These are phyloP conservation scores for Myiothlypis chrysogaster DNA, from an alignment of 2,797 vertebrate species.

Conservation along the genomic window DNA sequence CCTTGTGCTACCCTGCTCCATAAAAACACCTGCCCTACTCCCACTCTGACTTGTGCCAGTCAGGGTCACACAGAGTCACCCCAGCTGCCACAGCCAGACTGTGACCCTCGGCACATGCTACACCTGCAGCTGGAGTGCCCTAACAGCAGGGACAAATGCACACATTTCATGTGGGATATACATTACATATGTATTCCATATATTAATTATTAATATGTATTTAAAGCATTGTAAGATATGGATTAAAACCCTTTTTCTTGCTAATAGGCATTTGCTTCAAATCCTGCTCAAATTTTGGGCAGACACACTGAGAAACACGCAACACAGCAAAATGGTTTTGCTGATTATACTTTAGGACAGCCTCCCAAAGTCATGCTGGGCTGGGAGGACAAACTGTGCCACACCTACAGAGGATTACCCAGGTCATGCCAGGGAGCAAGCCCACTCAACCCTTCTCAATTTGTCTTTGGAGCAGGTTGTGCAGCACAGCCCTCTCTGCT, in stretches of 20 bases:
- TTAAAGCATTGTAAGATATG: neutral
- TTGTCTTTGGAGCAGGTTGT: neutral
- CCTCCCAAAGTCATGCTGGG: neutral
- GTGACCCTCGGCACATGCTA: neutral
- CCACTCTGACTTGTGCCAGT: neutral
- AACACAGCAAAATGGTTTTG: neutral
- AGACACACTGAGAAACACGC: neutral
- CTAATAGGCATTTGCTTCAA: neutral
- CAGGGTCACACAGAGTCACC: neutral
- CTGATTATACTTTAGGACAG: neutral
- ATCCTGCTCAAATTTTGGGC: neutral
- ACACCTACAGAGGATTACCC: neutral
- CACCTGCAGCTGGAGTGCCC: neutral
- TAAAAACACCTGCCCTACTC: neutral
- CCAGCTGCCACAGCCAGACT: neutral
- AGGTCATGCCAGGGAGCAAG: neutral
- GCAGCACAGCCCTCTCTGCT: fast-evolving
- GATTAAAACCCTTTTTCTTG: neutral
- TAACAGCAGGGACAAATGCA: neutral
- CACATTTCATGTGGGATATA: fast-evolving
- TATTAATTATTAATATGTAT: neutral
- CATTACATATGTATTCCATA: neutral
- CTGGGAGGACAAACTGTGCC: neutral
- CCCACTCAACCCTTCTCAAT: neutral
- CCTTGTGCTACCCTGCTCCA: neutral